Conservation (phyloP, 2,888 invertebrate genomes). For the Agriopis marginaria region DNA sequence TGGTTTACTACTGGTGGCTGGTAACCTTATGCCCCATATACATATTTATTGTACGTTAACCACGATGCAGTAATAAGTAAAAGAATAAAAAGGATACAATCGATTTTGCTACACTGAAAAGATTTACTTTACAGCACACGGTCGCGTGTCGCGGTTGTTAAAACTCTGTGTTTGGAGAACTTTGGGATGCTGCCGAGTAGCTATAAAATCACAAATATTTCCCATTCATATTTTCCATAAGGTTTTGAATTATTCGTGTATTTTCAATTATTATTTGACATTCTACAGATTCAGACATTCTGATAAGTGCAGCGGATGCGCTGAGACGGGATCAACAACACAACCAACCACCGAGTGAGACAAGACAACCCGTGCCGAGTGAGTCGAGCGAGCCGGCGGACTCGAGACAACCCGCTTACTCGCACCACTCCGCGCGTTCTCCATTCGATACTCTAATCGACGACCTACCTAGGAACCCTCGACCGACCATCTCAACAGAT, state of each 20-base stretch:
- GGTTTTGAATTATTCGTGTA: not conserved
- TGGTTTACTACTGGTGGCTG: not conserved
- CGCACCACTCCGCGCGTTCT: not conserved
- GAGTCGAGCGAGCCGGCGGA: not conserved
- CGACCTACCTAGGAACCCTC: not conserved
- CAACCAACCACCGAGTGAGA: not conserved
- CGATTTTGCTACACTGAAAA: too few species aligned
- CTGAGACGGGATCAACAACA: slow-evolving; percentile 2
- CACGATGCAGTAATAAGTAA: too few species aligned
- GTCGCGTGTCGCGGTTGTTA: too few species aligned
- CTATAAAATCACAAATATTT: not conserved
- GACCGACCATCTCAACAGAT: slow-evolving; percentile 25
- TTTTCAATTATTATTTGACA: not conserved
- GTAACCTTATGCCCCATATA: too few species aligned
- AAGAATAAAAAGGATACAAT: too few species aligned
- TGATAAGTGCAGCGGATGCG: slow-evolving; percentile 56
- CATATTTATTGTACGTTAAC: too few species aligned
- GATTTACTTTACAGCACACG: too few species aligned
- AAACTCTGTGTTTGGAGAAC: too few species aligned
- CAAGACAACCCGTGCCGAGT: slow-evolving; percentile 5
- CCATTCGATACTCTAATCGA: slow-evolving; percentile 17
- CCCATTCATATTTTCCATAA: too few species aligned
- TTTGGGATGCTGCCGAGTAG: too few species aligned
- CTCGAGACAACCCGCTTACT: not conserved
- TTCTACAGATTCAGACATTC: slow-evolving; percentile 69